Percentiles rank a stretch among this genome's conserved stretches.
Conservation (phyloP, 2,797 vertebrate species). For the Alca torda region DNA sequence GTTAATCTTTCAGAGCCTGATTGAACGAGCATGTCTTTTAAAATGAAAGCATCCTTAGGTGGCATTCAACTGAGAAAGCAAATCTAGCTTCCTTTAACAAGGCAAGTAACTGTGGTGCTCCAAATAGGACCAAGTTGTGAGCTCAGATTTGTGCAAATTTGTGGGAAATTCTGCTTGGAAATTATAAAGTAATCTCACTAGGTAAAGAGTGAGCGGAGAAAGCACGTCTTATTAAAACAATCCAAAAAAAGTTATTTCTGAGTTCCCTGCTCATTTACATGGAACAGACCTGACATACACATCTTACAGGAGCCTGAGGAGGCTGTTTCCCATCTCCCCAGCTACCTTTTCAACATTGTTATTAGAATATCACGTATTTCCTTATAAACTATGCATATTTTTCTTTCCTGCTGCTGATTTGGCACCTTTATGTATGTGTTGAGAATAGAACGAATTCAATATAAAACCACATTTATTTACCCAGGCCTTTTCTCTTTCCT, state of each 20-base stretch:
- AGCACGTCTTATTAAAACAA: not conserved
- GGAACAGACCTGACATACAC: not conserved
- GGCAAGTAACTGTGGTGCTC: not conserved
- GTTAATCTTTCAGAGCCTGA: not conserved
- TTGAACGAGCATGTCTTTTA: not conserved
- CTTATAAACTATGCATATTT: not conserved
- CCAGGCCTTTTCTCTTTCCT: not conserved
- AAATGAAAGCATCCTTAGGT: not conserved
- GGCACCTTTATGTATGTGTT: not conserved
- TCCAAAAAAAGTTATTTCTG: not conserved
- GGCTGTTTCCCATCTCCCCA: not conserved
- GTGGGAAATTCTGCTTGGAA: not conserved
- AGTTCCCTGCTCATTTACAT: not conserved
- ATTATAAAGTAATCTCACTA: not conserved
- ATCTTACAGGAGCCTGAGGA: not conserved
- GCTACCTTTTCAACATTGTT: not conserved
- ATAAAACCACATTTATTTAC: not conserved
- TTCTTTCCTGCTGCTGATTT: not conserved
- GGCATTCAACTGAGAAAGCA: not conserved
- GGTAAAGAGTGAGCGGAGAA: not conserved
- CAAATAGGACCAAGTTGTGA: not conserved
- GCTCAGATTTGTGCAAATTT: not conserved
- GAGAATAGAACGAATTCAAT: not conserved
- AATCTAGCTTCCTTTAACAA: not conserved
- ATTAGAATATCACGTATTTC: not conserved